Conservation (phyloP, 1,140 invertebrate species). For the Trichoplusia ni region DNA sequence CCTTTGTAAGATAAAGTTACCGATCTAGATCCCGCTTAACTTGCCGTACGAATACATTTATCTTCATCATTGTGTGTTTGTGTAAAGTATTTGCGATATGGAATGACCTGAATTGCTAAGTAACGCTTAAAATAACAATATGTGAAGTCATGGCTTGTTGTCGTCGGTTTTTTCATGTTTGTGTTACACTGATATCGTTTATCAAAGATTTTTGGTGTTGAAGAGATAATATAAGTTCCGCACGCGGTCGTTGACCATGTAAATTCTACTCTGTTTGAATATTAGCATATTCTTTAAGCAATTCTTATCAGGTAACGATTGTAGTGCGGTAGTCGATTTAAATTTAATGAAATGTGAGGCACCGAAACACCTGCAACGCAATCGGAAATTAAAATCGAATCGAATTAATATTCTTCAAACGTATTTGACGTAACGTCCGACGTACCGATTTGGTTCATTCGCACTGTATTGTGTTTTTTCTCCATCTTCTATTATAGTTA, state of each 20-base stretch:
- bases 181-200: constrained; percentile 9
- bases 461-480: constrained; percentile 10
- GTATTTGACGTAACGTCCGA: constrained; percentile 21
- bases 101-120: constrained; percentile 2
- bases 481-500: constrained; percentile 42
- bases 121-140: not conserved
- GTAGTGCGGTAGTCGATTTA: constrained; percentile 27
- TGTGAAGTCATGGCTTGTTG: not conserved
- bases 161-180: constrained; percentile 20
- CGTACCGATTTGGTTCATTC: constrained; percentile 16
- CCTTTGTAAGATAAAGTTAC: constrained; percentile 33
- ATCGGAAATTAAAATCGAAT: constrained; percentile 44
- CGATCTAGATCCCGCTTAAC: constrained; percentile 10
- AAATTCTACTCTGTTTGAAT: not conserved
- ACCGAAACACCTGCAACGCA: constrained; percentile 32
- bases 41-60: not conserved
- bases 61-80: not conserved
- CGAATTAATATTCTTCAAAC: constrained; percentile 53
- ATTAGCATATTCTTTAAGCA: constrained; percentile 26
- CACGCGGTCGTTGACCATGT: constrained; percentile 35
- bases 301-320: constrained; percentile 34
- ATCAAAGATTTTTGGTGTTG: not conserved
- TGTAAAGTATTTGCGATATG: not conserved
- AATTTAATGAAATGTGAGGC: constrained; percentile 36
- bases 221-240: not conserved